Percentiles rank a stretch among this genome's conserved stretches.
Evolutionary conservation across 2,797 vertebrate genomes (phyloP).

Genomic region (Lerista edwardsae): DNA sequence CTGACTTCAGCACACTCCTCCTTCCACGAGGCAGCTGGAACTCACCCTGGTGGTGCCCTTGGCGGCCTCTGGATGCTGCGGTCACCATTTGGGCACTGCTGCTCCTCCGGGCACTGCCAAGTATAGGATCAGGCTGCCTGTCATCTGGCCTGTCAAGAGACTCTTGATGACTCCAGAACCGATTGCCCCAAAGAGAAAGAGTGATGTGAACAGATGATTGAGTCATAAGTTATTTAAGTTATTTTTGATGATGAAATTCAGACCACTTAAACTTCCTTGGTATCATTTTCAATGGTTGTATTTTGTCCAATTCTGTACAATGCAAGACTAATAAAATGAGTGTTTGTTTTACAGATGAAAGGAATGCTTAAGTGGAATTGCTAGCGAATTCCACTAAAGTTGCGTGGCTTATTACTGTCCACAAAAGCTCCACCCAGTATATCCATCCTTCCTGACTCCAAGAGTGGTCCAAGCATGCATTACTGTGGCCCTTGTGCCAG

Average conservation of each 20-base stretch:
- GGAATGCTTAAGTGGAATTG: conserved; percentile 23
- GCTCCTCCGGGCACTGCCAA: too few relatives aligned
- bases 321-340: conserved; percentile 1
- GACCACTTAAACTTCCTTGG: neutral
- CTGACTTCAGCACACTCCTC: too few relatives aligned
- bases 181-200: neutral
- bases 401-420: neutral
- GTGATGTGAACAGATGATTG: conserved; percentile 16
- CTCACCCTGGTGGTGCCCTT: too few relatives aligned
- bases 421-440: neutral
- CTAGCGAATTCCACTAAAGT: conserved; percentile 12
- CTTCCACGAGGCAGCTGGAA: too few relatives aligned
- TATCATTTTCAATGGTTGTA: conserved; percentile 7
- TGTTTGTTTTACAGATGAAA: conserved; percentile 15
- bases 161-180: neutral
- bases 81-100: too few relatives aligned
- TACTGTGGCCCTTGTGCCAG: neutral
- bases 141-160: neutral
- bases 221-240: conserved; percentile 3
- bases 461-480: neutral
- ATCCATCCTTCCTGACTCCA: too few relatives aligned
- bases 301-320: conserved; percentile 6
- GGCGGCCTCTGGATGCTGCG: too few relatives aligned
- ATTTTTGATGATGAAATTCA: neutral
- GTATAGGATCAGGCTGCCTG: too few relatives aligned